Conservation (phyloP, 2,888 invertebrate genomes). For the Octonoba sinensis region DNA sequence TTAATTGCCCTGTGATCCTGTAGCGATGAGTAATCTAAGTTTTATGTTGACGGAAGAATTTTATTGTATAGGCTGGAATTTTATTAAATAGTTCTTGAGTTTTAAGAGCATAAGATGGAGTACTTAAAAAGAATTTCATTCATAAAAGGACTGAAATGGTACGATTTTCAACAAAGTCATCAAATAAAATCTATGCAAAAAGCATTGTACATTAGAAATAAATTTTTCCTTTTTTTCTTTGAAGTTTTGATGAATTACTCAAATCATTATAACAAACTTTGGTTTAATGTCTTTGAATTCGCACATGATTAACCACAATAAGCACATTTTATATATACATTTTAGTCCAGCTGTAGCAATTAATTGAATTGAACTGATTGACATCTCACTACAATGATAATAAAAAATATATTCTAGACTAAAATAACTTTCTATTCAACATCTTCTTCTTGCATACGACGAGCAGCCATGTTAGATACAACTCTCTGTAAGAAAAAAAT, state of each 20-base stretch:
- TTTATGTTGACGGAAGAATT: too few relatives aligned
- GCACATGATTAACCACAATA: too few relatives aligned
- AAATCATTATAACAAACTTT: too few relatives aligned
- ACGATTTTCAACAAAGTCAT: neutral
- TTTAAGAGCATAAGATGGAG: slow-evolving; percentile 11
- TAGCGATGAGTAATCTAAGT: too few relatives aligned
- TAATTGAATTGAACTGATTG: too few relatives aligned
- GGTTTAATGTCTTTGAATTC: too few relatives aligned
- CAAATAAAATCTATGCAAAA: neutral
- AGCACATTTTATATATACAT: too few relatives aligned
- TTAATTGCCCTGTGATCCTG: slow-evolving; percentile 19
- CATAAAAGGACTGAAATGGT: too few relatives aligned
- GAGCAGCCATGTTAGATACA: slow-evolving; percentile 8
- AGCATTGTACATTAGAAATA: neutral
- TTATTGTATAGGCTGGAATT: neutral
- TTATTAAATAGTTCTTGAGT: slow-evolving; percentile 9
- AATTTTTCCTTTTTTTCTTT: too few relatives aligned
- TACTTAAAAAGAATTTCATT: slow-evolving; percentile 12
- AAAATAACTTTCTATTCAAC: slow-evolving; percentile 32
- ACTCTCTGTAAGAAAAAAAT: slow-evolving; percentile 28
- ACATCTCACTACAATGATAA: slow-evolving; percentile 3
- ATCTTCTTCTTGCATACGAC: slow-evolving; percentile 45
- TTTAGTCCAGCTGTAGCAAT: too few relatives aligned
- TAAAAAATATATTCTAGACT: slow-evolving; percentile 41
- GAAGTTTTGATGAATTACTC: too few relatives aligned